A percentile compares a stretch with the other conserved stretches of the same genome.
phyloP scores from a whole-genome alignment of 1,140 invertebrate genomes.

The Tetramorium simillimum region DNA sequence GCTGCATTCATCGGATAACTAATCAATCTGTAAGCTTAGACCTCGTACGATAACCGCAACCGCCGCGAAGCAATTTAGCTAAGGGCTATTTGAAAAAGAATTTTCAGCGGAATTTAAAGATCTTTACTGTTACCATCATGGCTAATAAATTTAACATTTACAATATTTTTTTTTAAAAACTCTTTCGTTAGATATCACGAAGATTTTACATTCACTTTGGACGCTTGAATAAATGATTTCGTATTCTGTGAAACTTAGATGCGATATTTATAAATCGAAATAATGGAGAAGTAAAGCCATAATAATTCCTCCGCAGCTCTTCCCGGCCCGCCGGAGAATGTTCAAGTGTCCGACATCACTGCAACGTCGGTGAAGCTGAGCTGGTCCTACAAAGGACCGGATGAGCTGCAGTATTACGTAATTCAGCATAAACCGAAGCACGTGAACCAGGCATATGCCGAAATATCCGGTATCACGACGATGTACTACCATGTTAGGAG shows the following conservation, averaged over 20 bases:
- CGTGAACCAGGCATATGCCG: conserved; percentile 91
- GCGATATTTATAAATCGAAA: not conserved
- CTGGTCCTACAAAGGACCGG: conserved; percentile 95
- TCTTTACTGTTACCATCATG: not conserved
- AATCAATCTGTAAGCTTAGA: conserved; percentile 58
- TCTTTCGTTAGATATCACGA: not conserved
- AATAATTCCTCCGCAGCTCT: conserved; percentile 88
- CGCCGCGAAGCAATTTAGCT: not conserved
- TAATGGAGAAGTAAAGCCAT: conserved; percentile 7
- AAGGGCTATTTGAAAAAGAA: not conserved
- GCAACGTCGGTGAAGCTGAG: conserved; percentile 95
- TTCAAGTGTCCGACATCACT: conserved; percentile 96
- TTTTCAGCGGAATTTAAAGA: not conserved
- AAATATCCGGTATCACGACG: conserved; percentile 96
- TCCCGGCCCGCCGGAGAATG: conserved; percentile 94
- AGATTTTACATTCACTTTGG: not conserved
- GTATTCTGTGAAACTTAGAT: not conserved
- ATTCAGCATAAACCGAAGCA: conserved; percentile 98
- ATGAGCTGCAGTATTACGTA: conserved; percentile 96
- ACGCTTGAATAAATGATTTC: not conserved
- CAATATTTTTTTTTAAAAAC: not conserved
- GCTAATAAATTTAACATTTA: not conserved
- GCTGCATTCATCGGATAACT: conserved; percentile 14
- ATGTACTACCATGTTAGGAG: conserved; percentile 96
- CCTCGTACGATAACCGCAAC: conserved; percentile 1